phyloP scores from a whole-genome alignment of 2,888 invertebrate genomes.

The Oxytorus armatus region DNA sequence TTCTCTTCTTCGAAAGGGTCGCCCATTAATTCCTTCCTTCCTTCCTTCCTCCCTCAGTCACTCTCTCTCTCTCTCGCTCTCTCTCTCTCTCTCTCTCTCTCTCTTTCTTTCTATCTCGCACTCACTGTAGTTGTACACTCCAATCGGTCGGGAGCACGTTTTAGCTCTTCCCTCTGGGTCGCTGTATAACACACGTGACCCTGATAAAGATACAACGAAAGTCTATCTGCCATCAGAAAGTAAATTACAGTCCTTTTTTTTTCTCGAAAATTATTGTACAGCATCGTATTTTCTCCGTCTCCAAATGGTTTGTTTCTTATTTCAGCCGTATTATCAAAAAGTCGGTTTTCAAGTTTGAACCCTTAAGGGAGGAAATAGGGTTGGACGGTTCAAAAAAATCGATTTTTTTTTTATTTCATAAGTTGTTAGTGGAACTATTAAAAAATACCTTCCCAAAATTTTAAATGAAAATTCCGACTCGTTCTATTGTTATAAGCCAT shows the following conservation, averaged over 20 bases:
- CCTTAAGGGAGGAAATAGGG: too few relatives aligned
- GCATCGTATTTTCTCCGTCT: slow-evolving; percentile 17
- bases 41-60: slow-evolving; percentile 53
- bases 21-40: slow-evolving; percentile 68
- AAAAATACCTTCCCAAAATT: too few relatives aligned
- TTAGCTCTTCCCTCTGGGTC: slow-evolving; percentile 48
- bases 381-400: too few relatives aligned
- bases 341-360: too few relatives aligned
- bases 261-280: slow-evolving; percentile 9
- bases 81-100: slow-evolving; percentile 46
- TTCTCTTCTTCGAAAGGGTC: slow-evolving; percentile 64
- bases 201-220: slow-evolving; percentile 58
- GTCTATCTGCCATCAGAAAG: slow-evolving; percentile 31
- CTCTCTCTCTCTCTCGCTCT: slow-evolving; percentile 31
- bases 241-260: slow-evolving; percentile 41
- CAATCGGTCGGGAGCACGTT: slow-evolving; percentile 56
- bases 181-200: slow-evolving; percentile 58
- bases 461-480: too few relatives aligned
- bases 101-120: too few relatives aligned
- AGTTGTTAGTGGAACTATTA: too few relatives aligned
- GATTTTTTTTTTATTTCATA: too few relatives aligned
- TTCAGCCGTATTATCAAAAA: too few relatives aligned
- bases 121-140: too few relatives aligned
- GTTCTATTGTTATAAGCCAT: too few relatives aligned
- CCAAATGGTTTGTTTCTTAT: slow-evolving; percentile 9